Percentiles rank a stretch among this genome's conserved stretches.
Evolutionary conservation across 2,888 invertebrate genomes (phyloP).

Genomic region (Phengaris arion): DNA sequence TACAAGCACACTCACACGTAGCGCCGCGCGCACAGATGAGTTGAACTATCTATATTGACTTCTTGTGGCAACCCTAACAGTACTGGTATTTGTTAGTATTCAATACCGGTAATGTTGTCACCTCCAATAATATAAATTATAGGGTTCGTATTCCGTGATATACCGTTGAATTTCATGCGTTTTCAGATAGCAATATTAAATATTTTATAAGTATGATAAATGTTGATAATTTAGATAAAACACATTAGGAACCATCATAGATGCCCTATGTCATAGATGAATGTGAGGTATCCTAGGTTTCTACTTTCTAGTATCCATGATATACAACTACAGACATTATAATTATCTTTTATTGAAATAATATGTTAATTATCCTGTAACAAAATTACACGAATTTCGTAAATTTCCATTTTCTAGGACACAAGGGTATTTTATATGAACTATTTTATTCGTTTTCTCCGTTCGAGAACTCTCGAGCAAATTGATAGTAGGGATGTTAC

Average conservation of each 20-base stretch:
- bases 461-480: too few relatives aligned
- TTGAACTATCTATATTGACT: neutral
- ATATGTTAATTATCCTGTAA: too few relatives aligned
- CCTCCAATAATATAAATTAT: conserved; percentile 23
- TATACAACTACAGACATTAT: too few relatives aligned
- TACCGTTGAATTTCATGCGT: conserved; percentile 17
- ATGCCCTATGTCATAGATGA: neutral
- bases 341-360: too few relatives aligned
- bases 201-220: conserved; percentile 16
- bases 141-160: conserved; percentile 7
- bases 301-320: neutral
- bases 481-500: too few relatives aligned
- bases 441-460: too few relatives aligned
- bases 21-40: too few relatives aligned
- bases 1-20: too few relatives aligned
- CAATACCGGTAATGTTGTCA: conserved; percentile 29
- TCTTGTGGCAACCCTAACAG: conserved; percentile 25
- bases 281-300: neutral
- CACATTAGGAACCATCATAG: conserved; percentile 7
- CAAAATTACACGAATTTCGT: too few relatives aligned
- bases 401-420: too few relatives aligned
- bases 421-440: too few relatives aligned
- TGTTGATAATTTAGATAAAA: conserved; percentile 1
- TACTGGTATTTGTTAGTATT: conserved; percentile 35
- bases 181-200: conserved; percentile 23